Conservation (phyloP, 2,113 vertebrate genomes). For the Marcusenius ussheri region DNA sequence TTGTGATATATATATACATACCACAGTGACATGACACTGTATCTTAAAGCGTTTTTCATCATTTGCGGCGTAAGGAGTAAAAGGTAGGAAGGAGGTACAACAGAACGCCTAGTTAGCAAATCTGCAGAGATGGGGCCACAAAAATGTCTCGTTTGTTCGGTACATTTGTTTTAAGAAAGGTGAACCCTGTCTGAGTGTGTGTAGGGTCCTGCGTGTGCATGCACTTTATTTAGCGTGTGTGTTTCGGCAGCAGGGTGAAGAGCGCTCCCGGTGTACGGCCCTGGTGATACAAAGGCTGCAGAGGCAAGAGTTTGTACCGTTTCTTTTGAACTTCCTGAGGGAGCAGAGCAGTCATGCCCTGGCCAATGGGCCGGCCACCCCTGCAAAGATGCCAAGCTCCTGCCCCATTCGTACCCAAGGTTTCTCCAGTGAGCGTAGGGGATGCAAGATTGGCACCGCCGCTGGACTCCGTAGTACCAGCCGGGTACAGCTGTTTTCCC, state of each 20-base stretch:
- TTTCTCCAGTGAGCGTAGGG: conserved; percentile 47
- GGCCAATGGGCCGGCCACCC: conserved; percentile 83
- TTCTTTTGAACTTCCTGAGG: conserved; percentile 86
- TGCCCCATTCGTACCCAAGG: conserved; percentile 51
- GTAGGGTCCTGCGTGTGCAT: background rate
- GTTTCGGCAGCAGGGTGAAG: conserved; percentile 51
- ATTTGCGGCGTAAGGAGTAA: background rate
- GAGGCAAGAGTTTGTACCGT: conserved; percentile 87
- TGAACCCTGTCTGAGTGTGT: background rate
- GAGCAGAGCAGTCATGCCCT: conserved; percentile 86
- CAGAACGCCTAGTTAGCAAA: background rate
- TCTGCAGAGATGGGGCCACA: background rate
- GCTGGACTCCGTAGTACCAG: conserved; percentile 50
- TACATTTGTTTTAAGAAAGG: background rate
- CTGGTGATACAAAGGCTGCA: conserved; percentile 53
- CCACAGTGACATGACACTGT: background rate
- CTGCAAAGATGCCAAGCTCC: conserved; percentile 76
- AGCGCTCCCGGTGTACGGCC: conserved; percentile 40
- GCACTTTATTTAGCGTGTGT: conserved; percentile 4
- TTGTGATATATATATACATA: background rate
- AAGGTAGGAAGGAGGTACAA: background rate
- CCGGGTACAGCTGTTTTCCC: conserved; percentile 78
- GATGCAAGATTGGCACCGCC: conserved; percentile 34
- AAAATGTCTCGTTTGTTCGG: background rate
- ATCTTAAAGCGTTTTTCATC: background rate